Percentiles rank a stretch among this genome's conserved stretches.
Evolutionary conservation across 2,888 invertebrate genomes (phyloP).

Genomic region (Pachliopta kotzebuea): DNA sequence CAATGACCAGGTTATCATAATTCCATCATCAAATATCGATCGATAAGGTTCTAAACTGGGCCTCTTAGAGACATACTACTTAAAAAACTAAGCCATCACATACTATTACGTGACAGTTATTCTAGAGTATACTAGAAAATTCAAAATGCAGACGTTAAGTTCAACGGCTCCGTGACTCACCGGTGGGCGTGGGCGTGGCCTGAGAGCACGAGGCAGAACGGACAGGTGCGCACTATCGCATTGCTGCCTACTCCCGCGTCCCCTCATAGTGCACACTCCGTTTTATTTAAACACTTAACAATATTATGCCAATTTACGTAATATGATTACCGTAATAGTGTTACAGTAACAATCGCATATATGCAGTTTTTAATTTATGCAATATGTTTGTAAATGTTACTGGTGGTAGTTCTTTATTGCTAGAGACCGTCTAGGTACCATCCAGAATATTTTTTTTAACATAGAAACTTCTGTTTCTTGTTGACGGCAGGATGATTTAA

Average conservation of each 20-base stretch:
- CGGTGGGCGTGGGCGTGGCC: conserved; percentile 4
- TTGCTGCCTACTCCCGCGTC: conserved; percentile 18
- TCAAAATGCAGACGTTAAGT: conserved; percentile 16
- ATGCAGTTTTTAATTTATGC: background rate
- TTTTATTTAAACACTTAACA: conserved; percentile 2
- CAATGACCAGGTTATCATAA: no score
- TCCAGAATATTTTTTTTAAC: no score
- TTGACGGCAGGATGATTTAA: no score
- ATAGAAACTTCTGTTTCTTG: no score
- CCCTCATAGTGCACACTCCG: conserved; percentile 1
- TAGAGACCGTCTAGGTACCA: no score
- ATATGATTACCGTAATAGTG: conserved; percentile 5
- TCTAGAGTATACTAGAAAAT: conserved; percentile 17
- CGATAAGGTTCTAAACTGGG: no score
- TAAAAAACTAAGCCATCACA: background rate
- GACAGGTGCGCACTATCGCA: conserved; percentile 10
- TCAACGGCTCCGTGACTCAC: conserved; percentile 20
- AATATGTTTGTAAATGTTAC: background rate
- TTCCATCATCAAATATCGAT: no score
- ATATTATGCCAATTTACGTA: background rate
- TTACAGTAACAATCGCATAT: background rate
- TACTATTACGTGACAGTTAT: background rate
- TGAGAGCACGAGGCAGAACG: conserved; percentile 5
- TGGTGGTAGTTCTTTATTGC: no score
- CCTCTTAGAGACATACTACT: no score